Evolutionary conservation across 1,140 invertebrate genomes (phyloP), one percentile per base, ranked within the genome.

Genomic region (Wiebesia pumilae): DNA sequence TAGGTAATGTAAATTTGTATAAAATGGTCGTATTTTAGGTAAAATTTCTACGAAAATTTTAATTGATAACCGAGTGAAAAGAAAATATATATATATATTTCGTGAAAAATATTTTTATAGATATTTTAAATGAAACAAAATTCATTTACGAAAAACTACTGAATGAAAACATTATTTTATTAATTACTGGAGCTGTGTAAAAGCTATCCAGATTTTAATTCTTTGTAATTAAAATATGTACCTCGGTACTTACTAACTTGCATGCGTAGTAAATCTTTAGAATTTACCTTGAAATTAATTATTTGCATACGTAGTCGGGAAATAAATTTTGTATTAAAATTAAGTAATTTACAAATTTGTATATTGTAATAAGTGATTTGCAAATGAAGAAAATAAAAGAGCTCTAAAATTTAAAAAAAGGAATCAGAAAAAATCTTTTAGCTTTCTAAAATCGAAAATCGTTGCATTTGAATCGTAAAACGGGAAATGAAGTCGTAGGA

Each of bases 381-480:
- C 9, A n/a, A 43, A n/a, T 10, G 14, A 75, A 75, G 71, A 12
- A n/a, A 43, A 43, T 14, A 21, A 19, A 71, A 69, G 19, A 40
- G 38, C 24, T 75, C 38, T n/a, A 27, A 75, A 75, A 43, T 75
- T 43, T 75, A 75, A 75, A 75, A 75, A 21, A 75, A 43, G 9
- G 38, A 43, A 40, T 6, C 21, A 21, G 35, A 43, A 75, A 75
- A 35, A 27, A 75, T 43, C 38, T 43, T 75, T 75, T 43, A 38
- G 24, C 71, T 38, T 75, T 84, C 65, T 77, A 78, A 19, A 58
- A 84, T 84, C 58, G n/a, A 65, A 84, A 77, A 65, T 43, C 71
- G 73, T 65, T 75, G 73, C 35, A 43, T 62, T 65, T 73, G 82
- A 78, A 84, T 84, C 71, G 73, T 84, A 84, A 84, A 84, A 77